Percentiles rank a stretch among this genome's conserved stretches.
phyloP scores from a whole-genome alignment of 2,888 invertebrate species.

The Agriopis aurantiaria region DNA sequence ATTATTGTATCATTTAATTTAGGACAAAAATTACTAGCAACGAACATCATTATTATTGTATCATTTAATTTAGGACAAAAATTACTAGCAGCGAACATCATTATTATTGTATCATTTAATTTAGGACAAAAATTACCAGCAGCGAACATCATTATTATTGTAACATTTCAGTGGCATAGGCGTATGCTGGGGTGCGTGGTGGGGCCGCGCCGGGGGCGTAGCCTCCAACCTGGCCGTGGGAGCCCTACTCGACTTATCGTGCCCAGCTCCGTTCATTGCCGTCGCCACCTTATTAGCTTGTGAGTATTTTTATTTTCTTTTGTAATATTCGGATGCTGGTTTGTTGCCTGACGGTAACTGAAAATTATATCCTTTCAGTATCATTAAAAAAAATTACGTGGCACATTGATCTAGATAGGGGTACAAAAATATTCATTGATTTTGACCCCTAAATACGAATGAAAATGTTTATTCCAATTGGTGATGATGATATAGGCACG shows the following conservation, averaged over 20 bases:
- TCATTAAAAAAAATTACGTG: no score
- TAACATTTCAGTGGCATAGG: constrained; percentile 84
- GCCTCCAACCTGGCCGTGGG: constrained; percentile 89
- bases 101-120: background rate
- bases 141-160: background rate
- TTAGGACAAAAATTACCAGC: background rate
- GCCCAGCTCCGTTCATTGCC: constrained; percentile 88
- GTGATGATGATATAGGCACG: no score
- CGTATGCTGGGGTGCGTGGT: constrained; percentile 88
- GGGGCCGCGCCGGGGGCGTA: constrained; percentile 89
- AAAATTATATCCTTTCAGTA: no score
- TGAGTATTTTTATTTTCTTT: constrained; percentile 58
- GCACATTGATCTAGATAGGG: no score
- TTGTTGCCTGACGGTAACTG: no score
- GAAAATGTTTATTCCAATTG: no score
- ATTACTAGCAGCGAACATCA: background rate
- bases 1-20: background rate
- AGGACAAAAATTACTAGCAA: no score
- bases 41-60: no score
- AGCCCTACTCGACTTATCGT: constrained; percentile 87
- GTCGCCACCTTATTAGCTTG: constrained; percentile 86
- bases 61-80: no score
- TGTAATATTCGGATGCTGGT: no score
- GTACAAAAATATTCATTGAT: no score
- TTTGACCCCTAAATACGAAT: no score